Evolutionary conservation across 2,797 vertebrate species (phyloP).

Genomic region (Enteromius treurensis): DNA sequence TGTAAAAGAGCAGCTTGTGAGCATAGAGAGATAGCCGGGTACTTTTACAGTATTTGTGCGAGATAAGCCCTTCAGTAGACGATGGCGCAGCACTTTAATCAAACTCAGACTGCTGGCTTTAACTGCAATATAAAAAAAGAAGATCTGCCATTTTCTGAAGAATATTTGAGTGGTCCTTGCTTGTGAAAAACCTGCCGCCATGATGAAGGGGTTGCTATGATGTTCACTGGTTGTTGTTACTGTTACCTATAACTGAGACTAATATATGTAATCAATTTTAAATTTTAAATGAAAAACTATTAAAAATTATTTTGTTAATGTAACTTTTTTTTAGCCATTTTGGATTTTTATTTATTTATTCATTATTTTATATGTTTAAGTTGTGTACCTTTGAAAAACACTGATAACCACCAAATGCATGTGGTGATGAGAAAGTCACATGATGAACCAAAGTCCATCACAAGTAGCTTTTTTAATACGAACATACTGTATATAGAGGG

Average conservation of each 20-base stretch:
- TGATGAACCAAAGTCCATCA: no score
- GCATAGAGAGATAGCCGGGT: slow-evolving; percentile 46
- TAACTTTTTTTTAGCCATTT: not conserved
- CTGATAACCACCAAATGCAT: no score
- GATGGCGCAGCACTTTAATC: not conserved
- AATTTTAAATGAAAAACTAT: not conserved
- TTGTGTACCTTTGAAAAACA: no score
- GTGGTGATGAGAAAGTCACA: no score
- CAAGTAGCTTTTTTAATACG: no score
- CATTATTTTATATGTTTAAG: no score
- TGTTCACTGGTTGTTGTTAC: not conserved
- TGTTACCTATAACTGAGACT: not conserved
- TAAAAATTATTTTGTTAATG: not conserved
- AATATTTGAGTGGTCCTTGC: not conserved
- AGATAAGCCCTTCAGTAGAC: not conserved
- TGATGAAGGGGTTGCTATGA: not conserved
- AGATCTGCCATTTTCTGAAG: not conserved
- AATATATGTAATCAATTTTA: not conserved
- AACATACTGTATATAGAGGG: no score
- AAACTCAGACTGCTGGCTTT: not conserved
- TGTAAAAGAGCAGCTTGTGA: slow-evolving; percentile 60
- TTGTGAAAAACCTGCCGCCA: not conserved
- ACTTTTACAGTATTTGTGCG: not conserved
- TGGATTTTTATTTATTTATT: not conserved
- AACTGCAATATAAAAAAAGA: not conserved